A percentile compares a stretch with the other conserved stretches of the same genome.
Evolutionary conservation across 2,888 invertebrate species (phyloP).

Genomic region (Adineta ricciae): DNA sequence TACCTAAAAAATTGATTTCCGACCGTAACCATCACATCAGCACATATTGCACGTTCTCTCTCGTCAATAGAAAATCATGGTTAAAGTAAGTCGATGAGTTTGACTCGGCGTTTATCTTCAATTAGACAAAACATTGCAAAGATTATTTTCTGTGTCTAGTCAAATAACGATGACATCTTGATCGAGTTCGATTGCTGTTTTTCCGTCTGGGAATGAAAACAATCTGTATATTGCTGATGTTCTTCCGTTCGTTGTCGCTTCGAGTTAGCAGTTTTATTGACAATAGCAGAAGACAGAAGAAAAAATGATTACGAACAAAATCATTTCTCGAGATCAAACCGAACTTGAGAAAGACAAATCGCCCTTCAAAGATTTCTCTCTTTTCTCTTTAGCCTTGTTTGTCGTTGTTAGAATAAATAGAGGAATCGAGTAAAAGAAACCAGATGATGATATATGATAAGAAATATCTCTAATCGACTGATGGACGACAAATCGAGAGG

Average conservation of each 20-base stretch:
- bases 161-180: background rate
- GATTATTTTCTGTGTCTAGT: background rate
- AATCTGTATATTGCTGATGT: background rate
- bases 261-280: background rate
- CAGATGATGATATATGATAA: slow-evolving; percentile 5
- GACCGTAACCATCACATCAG: background rate
- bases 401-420: background rate
- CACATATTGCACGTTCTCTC: background rate
- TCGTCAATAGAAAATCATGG: background rate
- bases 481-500: background rate
- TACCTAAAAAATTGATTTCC: background rate
- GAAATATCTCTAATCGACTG: slow-evolving; percentile 7
- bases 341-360: background rate
- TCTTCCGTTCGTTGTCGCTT: background rate
- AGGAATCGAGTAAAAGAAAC: background rate
- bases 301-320: background rate
- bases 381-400: background rate
- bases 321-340: background rate
- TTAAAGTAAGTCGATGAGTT: background rate
- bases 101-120: background rate
- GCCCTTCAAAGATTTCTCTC: background rate
- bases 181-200: background rate
- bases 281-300: background rate
- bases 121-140: background rate
- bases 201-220: background rate